Evolutionary conservation across 1,140 invertebrate genomes (phyloP).

Genomic region (Drosophila lacteicornis): DNA sequence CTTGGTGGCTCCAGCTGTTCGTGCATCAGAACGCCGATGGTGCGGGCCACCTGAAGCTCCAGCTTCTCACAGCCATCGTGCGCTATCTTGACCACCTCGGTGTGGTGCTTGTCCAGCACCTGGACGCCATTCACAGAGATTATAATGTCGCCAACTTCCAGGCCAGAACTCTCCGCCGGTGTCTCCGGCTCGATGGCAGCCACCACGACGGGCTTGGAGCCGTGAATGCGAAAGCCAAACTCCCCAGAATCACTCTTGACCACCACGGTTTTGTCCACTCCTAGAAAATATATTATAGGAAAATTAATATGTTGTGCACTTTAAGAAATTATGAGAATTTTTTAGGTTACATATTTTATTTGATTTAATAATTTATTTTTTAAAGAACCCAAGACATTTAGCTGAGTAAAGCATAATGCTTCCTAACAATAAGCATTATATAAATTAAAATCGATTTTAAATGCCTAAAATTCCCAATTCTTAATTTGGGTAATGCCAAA

Average conservation of each 20-base stretch:
- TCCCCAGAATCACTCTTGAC: conserved; percentile 93
- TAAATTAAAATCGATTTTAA: background rate
- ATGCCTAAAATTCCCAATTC: background rate
- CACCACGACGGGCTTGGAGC: conserved; percentile 97
- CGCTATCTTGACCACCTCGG: conserved; percentile 97
- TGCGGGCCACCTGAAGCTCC: conserved; percentile 94
- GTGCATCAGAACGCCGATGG: conserved; percentile 91
- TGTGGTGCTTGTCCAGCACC: conserved; percentile 96
- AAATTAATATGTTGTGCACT: conserved; percentile 25
- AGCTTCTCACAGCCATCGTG: conserved; percentile 94
- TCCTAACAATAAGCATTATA: too few relatives aligned
- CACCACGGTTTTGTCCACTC: conserved; percentile 93
- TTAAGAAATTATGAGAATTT: background rate
- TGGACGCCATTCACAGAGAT: conserved; percentile 95
- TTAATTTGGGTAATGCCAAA: background rate
- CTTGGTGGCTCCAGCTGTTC: conserved; percentile 87
- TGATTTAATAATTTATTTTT: too few relatives aligned
- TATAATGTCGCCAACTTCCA: conserved; percentile 97
- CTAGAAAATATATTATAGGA: conserved; percentile 86
- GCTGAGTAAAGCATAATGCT: too few relatives aligned
- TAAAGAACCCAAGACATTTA: too few relatives aligned
- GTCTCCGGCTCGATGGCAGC: conserved; percentile 97
- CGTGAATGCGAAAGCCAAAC: conserved; percentile 98
- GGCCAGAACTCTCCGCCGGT: conserved; percentile 94
- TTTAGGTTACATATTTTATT: background rate